phyloP scores from a whole-genome alignment of 2,888 invertebrate species.

The Psococerastis gibbosa region DNA sequence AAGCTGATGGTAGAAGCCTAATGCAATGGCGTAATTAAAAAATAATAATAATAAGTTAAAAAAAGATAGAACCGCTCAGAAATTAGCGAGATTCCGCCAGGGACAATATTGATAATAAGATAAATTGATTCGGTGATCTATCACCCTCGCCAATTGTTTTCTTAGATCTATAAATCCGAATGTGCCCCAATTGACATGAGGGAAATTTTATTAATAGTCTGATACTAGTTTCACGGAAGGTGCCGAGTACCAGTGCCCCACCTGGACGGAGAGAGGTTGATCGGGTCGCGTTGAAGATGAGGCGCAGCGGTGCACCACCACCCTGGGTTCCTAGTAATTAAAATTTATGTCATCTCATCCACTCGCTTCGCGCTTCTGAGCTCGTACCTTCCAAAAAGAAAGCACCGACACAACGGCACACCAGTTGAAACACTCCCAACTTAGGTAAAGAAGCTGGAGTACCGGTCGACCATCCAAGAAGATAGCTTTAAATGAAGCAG shows the following conservation, averaged over 20 bases:
- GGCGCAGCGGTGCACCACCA: constrained; percentile 14
- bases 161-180: no score
- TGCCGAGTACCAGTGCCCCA: neutral
- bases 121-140: no score
- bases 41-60: no score
- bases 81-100: no score
- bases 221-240: no score
- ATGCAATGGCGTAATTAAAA: no score
- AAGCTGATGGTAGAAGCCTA: no score
- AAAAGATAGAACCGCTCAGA: no score
- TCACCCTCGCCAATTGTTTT: no score
- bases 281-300: constrained; percentile 2
- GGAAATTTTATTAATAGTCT: no score
- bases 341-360: constrained; percentile 17
- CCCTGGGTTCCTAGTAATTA: constrained; percentile 17
- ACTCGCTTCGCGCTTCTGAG: constrained; percentile 10
- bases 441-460: neutral
- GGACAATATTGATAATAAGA: no score
- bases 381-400: neutral
- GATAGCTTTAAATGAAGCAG: neutral
- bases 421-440: neutral
- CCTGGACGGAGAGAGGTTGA: neutral
- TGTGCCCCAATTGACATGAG: no score
- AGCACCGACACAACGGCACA: neutral
- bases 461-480: neutral